Evolutionary conservation across 2,797 vertebrate species (phyloP), one percentile per base, ranked within the genome.

Genomic region (Sebastes reedi): DNA sequence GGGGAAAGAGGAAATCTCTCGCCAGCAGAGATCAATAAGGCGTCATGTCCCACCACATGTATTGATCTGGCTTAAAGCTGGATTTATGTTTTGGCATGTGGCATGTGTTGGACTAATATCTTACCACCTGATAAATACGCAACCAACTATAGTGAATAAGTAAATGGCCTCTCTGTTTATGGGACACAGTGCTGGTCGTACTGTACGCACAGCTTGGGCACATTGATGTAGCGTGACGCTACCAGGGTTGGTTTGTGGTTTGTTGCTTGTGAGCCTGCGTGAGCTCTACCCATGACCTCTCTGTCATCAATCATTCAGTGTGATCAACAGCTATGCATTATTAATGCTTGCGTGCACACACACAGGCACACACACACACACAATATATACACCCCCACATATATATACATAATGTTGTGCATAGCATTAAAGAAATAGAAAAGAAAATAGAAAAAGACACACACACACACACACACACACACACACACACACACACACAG

Each of bases 231-330:
- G 82, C 62, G 36, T 85, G 81, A 88, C 25, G 66, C 70, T 85
- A 60, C 75, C 58, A 61, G 56, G 20, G 62, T 39, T 39, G 24
- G 11, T 54, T 76, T 54, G 50, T 54, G 50, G 50, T 81, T 73
- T 34, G 25, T 64, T 75, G 50, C 65, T 69, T 80, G 72, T 76
- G 71, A 72, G 81, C 55, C 80, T 74, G 83, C 36, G 59, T 80
- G 71, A 82, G 78, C 72, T 84, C 78, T 42, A 50, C 73, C 77
- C 76, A 67, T 91, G 89, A 93, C 88, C 85, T 94, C 77, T 60
- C 76, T 86, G 87, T 87, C 92, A 95, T 95, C 88, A 94, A 94
- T 95, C 94, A 95, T 95, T 93, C 78, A 94, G 83, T 59, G 79
- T 89, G 90, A 94, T 94, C 90, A 94, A 92, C 86, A 89, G 69